These are phyloP conservation scores for Dryocosmus kuriphilus DNA, from an alignment of 2,888 invertebrate species.

Conservation along the genomic window DNA sequence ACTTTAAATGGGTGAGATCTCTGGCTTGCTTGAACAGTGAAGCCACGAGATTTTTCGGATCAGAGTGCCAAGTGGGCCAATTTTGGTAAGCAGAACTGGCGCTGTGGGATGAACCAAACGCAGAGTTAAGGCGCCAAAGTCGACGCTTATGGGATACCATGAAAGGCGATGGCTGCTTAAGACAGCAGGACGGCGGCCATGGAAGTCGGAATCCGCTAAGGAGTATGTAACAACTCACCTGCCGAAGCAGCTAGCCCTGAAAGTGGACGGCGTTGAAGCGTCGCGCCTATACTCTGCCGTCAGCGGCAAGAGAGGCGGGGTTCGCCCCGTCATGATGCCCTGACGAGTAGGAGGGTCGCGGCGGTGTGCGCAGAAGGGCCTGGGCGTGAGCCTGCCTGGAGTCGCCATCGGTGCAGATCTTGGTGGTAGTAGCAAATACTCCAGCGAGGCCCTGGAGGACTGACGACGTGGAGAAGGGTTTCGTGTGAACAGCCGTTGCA, in stretches of 20 bases:
- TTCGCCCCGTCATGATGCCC: slow-evolving; percentile 76
- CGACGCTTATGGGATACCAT: no score
- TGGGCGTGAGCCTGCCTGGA: slow-evolving; percentile 77
- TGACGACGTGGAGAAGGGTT: slow-evolving; percentile 82
- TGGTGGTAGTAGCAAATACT: slow-evolving; percentile 83
- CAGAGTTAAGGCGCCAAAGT: no score
- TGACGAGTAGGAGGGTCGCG: slow-evolving; percentile 82
- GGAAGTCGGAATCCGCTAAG: slow-evolving; percentile 83
- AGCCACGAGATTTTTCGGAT: no score
- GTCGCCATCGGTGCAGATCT: slow-evolving; percentile 75
- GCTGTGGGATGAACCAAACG: no score
- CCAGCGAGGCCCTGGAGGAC: slow-evolving; percentile 82
- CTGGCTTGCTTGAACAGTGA: no score
- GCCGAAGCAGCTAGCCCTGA: slow-evolving; percentile 83
- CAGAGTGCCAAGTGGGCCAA: no score
- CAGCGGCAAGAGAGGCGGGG: slow-evolving; percentile 76
- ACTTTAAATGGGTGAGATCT: no score
- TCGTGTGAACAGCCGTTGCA: slow-evolving; percentile 82
- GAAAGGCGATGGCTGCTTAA: slow-evolving; percentile 66
- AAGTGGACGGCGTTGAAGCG: slow-evolving; percentile 84
- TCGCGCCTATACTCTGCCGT: slow-evolving; percentile 76
- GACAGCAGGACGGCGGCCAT: slow-evolving; percentile 87
- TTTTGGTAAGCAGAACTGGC: no score
- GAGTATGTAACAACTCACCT: slow-evolving; percentile 80
- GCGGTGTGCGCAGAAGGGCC: slow-evolving; percentile 78